Evolutionary conservation across 1,140 invertebrate species (phyloP).

Genomic region (Sarcophaga bullata): DNA sequence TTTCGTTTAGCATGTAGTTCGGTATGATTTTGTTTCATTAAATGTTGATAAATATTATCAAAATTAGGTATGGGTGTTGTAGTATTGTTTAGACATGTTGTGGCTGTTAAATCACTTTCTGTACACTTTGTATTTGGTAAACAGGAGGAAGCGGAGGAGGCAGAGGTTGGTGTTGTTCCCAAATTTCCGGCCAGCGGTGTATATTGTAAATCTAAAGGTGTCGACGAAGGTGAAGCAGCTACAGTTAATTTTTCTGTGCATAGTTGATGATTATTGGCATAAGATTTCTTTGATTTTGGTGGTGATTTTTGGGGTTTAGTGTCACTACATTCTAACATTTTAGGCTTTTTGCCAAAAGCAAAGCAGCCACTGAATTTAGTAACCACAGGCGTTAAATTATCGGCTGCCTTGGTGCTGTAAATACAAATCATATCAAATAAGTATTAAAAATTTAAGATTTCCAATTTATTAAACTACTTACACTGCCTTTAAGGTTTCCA

Average conservation of each 20-base stretch:
- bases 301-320: neutral
- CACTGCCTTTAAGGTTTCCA: slow-evolving; percentile 60
- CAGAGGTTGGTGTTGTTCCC: neutral
- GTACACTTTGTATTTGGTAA: neutral
- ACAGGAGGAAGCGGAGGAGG: neutral
- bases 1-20: slow-evolving; percentile 22
- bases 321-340: neutral
- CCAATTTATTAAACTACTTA: slow-evolving; percentile 28
- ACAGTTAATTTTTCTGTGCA: neutral
- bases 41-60: slow-evolving; percentile 41
- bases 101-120: neutral
- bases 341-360: slow-evolving; percentile 44
- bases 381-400: slow-evolving; percentile 58
- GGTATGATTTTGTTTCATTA: neutral
- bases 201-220: slow-evolving; percentile 3
- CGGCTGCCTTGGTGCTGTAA: slow-evolving; percentile 42
- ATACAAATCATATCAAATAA: slow-evolving; percentile 5
- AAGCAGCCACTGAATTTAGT: slow-evolving; percentile 59
- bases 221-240: neutral
- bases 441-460: neutral
- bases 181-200: neutral
- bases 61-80: slow-evolving; percentile 36
- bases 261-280: neutral
- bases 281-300: neutral
- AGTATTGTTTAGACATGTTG: no score